Evolutionary conservation across 1,140 invertebrate species (phyloP).

Genomic region (Penaeus chinensis): DNA sequence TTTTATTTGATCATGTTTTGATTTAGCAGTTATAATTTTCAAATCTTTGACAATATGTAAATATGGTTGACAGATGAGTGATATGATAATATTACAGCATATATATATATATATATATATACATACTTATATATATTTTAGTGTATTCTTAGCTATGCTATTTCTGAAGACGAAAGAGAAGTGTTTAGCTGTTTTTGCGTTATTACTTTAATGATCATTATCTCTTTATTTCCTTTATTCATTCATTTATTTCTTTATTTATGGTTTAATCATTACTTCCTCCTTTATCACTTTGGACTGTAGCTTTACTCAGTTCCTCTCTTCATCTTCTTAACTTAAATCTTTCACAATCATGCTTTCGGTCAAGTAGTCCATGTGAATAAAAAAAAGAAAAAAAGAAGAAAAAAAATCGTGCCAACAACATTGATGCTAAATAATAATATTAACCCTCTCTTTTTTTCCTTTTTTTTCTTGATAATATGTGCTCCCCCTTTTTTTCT

Average conservation of each 20-base stretch:
- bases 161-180: too few relatives aligned
- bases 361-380: conserved; percentile 59
- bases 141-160: too few relatives aligned
- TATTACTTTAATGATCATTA: not conserved
- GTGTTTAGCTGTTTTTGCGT: not conserved
- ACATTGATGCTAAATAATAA: not conserved
- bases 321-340: conserved; percentile 10
- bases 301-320: not conserved
- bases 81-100: too few relatives aligned
- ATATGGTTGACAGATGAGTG: too few relatives aligned
- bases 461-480: not conserved
- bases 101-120: too few relatives aligned
- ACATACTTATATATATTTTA: too few relatives aligned
- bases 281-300: not conserved
- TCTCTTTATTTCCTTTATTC: not conserved
- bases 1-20: too few relatives aligned
- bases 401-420: too few relatives aligned
- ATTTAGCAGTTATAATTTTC: too few relatives aligned
- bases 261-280: conserved; percentile 14
- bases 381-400: not conserved
- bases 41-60: too few relatives aligned
- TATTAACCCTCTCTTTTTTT: conserved; percentile 4
- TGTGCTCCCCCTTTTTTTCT: conserved; percentile 24
- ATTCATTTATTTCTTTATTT: conserved; percentile 3
- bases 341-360: conserved; percentile 37